These are phyloP conservation scores for Drosophila nr. fundita DNA, from an alignment of 2,888 invertebrate genomes.

Conservation along the genomic window DNA sequence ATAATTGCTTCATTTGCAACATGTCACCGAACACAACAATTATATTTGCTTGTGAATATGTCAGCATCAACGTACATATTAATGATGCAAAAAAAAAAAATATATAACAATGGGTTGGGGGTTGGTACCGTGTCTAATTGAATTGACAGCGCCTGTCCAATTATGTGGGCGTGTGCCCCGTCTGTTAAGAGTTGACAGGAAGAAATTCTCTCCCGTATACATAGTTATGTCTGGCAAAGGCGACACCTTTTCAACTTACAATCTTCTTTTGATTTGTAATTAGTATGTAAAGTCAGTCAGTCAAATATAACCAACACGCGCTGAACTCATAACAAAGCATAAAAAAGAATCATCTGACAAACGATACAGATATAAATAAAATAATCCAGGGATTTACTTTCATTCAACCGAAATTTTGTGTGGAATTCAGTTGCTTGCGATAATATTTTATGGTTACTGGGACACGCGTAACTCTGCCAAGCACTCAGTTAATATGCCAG, in stretches of 20 bases:
- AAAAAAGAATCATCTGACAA: constrained; percentile 10
- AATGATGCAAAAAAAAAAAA: constrained; percentile 16
- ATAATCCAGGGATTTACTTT: constrained; percentile 49
- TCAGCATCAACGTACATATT: constrained; percentile 36
- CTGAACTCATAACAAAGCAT: constrained; percentile 6
- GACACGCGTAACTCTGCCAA: constrained; percentile 30
- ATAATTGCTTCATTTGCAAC: constrained; percentile 64
- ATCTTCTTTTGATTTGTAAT: background rate
- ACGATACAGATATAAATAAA: constrained; percentile 1
- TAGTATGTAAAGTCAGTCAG: constrained; percentile 20
- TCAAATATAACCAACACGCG: constrained; percentile 39
- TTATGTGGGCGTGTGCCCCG: constrained; percentile 28
- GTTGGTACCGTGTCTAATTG: constrained; percentile 42
- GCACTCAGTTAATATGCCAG: constrained; percentile 49
- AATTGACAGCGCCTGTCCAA: constrained; percentile 49
- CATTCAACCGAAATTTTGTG: constrained; percentile 54
- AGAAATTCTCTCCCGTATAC: background rate
- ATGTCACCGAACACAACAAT: constrained; percentile 65
- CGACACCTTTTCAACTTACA: background rate
- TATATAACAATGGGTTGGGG: constrained; percentile 14
- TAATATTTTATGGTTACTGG: constrained; percentile 21
- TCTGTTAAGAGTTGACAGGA: constrained; percentile 21
- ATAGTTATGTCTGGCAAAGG: background rate
- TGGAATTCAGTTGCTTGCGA: constrained; percentile 36
- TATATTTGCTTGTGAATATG: constrained; percentile 56